Base-by-base conservation (phyloP, 2,888 invertebrate species). In the Cheilosia vernalis region DNA sequence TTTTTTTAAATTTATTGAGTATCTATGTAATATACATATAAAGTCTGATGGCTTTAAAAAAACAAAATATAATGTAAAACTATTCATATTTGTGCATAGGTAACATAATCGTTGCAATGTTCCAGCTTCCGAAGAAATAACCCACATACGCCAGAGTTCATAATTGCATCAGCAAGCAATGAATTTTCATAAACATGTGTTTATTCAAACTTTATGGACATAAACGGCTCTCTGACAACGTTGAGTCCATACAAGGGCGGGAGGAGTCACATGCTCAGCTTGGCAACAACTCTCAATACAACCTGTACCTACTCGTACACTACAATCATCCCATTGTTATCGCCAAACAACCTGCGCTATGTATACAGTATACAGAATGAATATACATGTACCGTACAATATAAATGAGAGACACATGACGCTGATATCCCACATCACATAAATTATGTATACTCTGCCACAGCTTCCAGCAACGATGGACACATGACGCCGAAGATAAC, bases 71-170 rank as follows among this genome's bases (percentile, higher is more conserved):
- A 30, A 9, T 30, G 30, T 30, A 7, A 2, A 9, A 30, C 9
- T 30, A 30, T 2, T 30, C 0, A 30, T 30, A 30, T 30, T 30
- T 30, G 30, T 30, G 30, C 30, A 30, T 30, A 30, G 9, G 30
- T 0, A 30, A 44, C 44, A n/a, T 44, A 44, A 44, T 1, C 44
- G 17, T 44, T n/a, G 44, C 44, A 44, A 44, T 5, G n/a, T 44
- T 44, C n/a, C 15, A 44, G 1, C 44, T 44, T n/a, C 17, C 44
- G 44, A 44, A 44, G 44, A 44, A 44, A 44, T 44, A 44, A 5
- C 44, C 44, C 44, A 44, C 44, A 44, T 44, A 44, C 44, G 44
- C 44, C 44, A 44, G 44, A 44, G 44, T 44, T n/a, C 44, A 44
- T 42, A 5, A 42, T 44, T 44, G 17, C 44, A 44, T 44, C 44